Percentiles rank a stretch among this genome's conserved stretches.
Conservation (phyloP, 2,888 invertebrate species). For the Rhagonycha lutea region DNA sequence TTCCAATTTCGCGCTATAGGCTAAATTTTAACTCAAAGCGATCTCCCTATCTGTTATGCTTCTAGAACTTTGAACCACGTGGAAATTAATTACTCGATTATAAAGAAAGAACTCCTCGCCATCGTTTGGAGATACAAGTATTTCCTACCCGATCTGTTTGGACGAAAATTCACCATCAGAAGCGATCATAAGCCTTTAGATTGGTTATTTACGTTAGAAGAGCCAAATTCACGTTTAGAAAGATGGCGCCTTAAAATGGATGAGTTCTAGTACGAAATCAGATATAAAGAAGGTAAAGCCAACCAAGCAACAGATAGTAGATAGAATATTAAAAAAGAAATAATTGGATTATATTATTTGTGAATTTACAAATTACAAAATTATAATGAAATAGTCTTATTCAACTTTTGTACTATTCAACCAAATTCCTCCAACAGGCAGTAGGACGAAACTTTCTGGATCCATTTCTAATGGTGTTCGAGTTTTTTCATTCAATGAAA, state of each 20-base stretch:
- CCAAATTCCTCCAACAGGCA: not conserved
- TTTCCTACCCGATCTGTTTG: not conserved
- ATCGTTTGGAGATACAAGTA: not conserved
- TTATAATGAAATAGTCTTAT: not conserved
- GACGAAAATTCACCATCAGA: not conserved
- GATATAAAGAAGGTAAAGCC: too few species aligned
- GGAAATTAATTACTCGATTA: not conserved
- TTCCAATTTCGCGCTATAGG: too few species aligned
- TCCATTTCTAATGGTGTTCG: not conserved
- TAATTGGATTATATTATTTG: too few species aligned
- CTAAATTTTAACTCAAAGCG: too few species aligned
- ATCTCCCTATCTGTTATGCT: too few species aligned
- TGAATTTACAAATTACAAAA: too few species aligned
- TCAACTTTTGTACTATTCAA: not conserved
- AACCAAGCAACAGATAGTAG: too few species aligned
- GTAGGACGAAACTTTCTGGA: not conserved
- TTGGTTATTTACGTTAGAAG: not conserved
- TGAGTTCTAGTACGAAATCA: too few species aligned
- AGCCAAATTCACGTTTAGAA: too few species aligned
- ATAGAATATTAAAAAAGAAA: too few species aligned
- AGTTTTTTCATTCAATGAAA: not conserved
- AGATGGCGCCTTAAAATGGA: too few species aligned
- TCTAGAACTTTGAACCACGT: not conserved
- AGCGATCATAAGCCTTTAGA: not conserved
- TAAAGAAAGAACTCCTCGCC: not conserved